Evolutionary conservation across 64 coral and sea anemone genomes (phyloP).

Genomic region (Montipora efflorescens): DNA sequence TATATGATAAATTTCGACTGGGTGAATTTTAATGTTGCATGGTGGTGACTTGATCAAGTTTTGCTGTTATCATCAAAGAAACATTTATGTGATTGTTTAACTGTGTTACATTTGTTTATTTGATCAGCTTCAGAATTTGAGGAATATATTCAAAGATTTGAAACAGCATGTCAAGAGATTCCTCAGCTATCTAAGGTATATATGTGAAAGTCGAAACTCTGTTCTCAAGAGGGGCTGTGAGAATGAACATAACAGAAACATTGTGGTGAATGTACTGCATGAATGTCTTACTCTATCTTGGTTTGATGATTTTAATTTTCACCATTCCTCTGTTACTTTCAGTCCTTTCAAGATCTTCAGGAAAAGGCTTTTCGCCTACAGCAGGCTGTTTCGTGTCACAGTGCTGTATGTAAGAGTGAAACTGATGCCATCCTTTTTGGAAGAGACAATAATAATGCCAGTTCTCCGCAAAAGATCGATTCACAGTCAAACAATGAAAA

Average conservation of each 20-base stretch:
- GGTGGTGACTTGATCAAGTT: too few species aligned
- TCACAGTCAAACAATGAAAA: background rate
- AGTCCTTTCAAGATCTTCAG: slow-evolving; percentile 58
- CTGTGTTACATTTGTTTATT: background rate
- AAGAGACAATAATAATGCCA: slow-evolving; percentile 27
- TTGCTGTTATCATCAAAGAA: too few species aligned
- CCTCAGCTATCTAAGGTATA: slow-evolving; percentile 48
- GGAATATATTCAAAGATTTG: slow-evolving; percentile 25
- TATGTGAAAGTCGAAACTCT: background rate
- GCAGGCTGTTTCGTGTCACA: slow-evolving; percentile 38
- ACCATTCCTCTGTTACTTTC: background rate
- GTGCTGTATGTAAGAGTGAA: slow-evolving; percentile 44
- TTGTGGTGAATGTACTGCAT: background rate
- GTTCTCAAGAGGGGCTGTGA: too few species aligned
- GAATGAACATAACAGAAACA: too few species aligned
- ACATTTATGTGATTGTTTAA: background rate
- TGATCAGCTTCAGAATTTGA: slow-evolving; percentile 38
- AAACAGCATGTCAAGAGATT: slow-evolving; percentile 14
- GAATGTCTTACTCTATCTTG: background rate
- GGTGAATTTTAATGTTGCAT: too few species aligned
- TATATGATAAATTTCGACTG: too few species aligned
- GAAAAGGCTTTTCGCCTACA: slow-evolving; percentile 23
- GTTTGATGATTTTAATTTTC: background rate
- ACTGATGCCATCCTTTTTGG: slow-evolving; percentile 66
- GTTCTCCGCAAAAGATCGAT: background rate